Conservation (phyloP, 2,888 invertebrate species). For the Chymomyza procnemis region DNA sequence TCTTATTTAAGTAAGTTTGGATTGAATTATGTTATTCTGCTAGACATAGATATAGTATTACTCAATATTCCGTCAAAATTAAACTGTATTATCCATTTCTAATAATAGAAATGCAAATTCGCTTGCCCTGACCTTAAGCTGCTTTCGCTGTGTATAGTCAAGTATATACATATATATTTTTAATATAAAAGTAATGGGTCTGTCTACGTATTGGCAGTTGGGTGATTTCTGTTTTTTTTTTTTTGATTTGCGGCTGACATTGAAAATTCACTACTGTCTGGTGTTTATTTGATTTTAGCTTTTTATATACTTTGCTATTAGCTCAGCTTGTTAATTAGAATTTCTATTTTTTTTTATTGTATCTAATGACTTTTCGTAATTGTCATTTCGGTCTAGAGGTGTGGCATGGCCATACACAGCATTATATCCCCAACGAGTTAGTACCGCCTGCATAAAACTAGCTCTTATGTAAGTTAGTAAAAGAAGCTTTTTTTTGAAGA, state of each 20-base stretch:
- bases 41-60: too few relatives aligned
- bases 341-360: not conserved
- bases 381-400: not conserved
- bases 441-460: not conserved
- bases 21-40: too few relatives aligned
- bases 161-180: too few relatives aligned
- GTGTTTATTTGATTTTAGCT: not conserved
- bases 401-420: not conserved
- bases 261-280: constrained; percentile 22
- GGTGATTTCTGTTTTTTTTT: constrained; percentile 1
- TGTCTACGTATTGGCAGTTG: not conserved
- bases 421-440: not conserved
- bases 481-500: not conserved
- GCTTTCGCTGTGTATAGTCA: not conserved
- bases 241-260: constrained; percentile 23
- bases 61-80: too few relatives aligned
- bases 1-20: too few relatives aligned
- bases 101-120: constrained; percentile 31
- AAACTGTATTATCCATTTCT: not conserved
- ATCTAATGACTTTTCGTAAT: not conserved
- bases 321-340: not conserved
- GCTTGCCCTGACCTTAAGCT: constrained; percentile 26
- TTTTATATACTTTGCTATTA: not conserved
- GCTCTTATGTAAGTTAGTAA: not conserved
- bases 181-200: not conserved